Evolutionary conservation across 2,888 invertebrate species (phyloP), one percentile per base, ranked within the genome.

Genomic region (Drosophila meridiana): DNA sequence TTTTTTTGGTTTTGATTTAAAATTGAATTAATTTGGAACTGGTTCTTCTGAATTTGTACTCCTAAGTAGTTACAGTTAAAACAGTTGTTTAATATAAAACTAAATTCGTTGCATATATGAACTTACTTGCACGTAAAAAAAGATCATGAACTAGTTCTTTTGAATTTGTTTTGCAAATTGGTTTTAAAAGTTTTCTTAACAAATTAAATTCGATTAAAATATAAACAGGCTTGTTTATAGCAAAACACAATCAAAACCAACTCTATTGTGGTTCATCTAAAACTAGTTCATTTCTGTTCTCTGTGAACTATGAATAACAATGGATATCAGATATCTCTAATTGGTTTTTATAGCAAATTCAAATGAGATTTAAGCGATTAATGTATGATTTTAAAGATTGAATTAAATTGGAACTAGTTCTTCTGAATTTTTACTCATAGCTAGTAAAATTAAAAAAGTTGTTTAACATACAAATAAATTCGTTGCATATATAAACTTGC

Each of bases 131-230:
- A 8, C 32, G n/a, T 30, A 14, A 43, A n/a, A 36, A 1, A 11
- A 47, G n/a, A 4, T n/a, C 8, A 2, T 34, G 20, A 34, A 52
- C 34, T 52, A 14, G 48, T 30, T 32, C 52, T 52, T 36, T 52
- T 34, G 34, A 30, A 34, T 11, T 34, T 13, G 1, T 7, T 52
- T 20, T 11, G 6, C 34, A 52, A 52, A 52, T 34, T 34, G 4
- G 11, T 7, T 6, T 36, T 1, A 36, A 3, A 34, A 13, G 13
- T 20, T 11, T 20, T 0, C 11, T 52, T 9, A n/a, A n/a, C 20
- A 52, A 52, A 52, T 52, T 36, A 52, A 52, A 52, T 52, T 36
- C 13, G 52, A 52, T 52, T 34, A 52, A n/a, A 38, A 4, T 14
- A 38, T 14, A 53, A 34, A 14, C 14, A 30, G 2, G 11, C 2